phyloP scores from a whole-genome alignment of 2,113 vertebrate species.

The Entelurus aequoreus region DNA sequence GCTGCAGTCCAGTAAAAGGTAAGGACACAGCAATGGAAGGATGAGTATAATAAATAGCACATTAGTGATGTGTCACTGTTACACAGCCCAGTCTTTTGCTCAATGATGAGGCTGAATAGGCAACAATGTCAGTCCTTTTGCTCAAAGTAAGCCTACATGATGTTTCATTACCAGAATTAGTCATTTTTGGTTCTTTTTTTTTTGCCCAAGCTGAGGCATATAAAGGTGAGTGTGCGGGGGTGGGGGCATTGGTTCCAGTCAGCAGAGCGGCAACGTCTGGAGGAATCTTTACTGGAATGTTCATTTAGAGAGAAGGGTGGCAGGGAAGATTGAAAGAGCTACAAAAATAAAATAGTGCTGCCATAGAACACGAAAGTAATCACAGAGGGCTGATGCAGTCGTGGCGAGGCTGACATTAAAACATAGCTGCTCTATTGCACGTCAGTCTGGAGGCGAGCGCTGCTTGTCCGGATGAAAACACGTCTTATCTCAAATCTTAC shows the following conservation, averaged over 20 bases:
- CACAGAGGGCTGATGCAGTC: constrained; percentile 15
- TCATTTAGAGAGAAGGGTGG: constrained; percentile 22
- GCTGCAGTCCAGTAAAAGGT: not conserved
- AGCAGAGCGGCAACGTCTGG: constrained; percentile 20
- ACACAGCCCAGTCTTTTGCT: constrained; percentile 16
- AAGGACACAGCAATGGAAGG: constrained; percentile 10
- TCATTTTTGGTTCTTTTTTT: not conserved
- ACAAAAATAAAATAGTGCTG: constrained; percentile 7
- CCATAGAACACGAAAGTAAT: constrained; percentile 12
- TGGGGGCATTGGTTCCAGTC: constrained; percentile 34
- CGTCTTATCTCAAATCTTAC: constrained; percentile 1
- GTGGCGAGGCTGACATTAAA: not conserved
- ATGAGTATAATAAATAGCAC: constrained; percentile 29
- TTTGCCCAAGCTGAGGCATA: constrained; percentile 9
- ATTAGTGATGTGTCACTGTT: constrained; percentile 32
- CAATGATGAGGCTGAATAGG: constrained; percentile 29
- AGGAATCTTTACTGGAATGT: constrained; percentile 28
- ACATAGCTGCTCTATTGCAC: not conserved
- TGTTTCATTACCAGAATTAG: constrained; percentile 27
- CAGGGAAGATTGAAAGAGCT: constrained; percentile 4
- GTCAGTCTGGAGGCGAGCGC: constrained; percentile 1
- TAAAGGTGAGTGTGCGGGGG: not conserved
- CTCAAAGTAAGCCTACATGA: constrained; percentile 16
- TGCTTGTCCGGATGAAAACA: constrained; percentile 22
- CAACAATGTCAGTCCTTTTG: constrained; percentile 6